A percentile compares a stretch with the other conserved stretches of the same genome.
These are phyloP conservation scores for Poeciliopsis retropinna DNA, from an alignment of 2,113 vertebrate genomes.

Conservation along the genomic window DNA sequence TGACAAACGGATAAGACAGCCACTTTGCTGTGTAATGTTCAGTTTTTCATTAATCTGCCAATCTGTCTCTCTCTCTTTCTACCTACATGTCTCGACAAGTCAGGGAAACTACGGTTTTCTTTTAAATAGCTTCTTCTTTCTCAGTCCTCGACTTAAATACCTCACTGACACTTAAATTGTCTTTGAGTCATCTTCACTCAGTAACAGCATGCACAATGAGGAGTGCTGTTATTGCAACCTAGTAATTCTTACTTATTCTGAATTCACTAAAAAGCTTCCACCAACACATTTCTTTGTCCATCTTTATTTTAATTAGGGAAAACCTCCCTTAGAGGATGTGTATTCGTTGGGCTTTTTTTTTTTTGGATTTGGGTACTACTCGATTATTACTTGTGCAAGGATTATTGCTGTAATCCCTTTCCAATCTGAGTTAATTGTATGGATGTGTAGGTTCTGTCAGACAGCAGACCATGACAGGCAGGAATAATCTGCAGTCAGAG, in stretches of 20 bases:
- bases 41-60: too few species aligned
- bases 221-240: not conserved
- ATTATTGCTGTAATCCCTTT: conserved; percentile 66
- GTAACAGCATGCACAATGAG: not conserved
- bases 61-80: not conserved
- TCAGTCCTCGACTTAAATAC: not conserved
- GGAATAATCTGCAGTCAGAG: conserved; percentile 40
- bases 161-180: not conserved
- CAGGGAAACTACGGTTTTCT: not conserved
- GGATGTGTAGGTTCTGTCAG: conserved; percentile 43
- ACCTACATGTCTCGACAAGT: not conserved
- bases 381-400: conserved; percentile 67
- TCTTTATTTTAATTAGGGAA: not conserved
- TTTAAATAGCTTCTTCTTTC: not conserved
- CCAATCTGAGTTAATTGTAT: conserved; percentile 63
- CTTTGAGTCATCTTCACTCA: not conserved
- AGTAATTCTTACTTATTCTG: not conserved
- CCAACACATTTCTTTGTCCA: not conserved
- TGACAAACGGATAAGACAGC: too few species aligned
- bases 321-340: not conserved
- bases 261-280: not conserved
- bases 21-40: too few species aligned
- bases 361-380: conserved; percentile 62
- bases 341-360: conserved; percentile 58
- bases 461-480: conserved; percentile 51